phyloP scores from a whole-genome alignment of 1,140 invertebrate species.

The Trialeurodes vaporariorum region DNA sequence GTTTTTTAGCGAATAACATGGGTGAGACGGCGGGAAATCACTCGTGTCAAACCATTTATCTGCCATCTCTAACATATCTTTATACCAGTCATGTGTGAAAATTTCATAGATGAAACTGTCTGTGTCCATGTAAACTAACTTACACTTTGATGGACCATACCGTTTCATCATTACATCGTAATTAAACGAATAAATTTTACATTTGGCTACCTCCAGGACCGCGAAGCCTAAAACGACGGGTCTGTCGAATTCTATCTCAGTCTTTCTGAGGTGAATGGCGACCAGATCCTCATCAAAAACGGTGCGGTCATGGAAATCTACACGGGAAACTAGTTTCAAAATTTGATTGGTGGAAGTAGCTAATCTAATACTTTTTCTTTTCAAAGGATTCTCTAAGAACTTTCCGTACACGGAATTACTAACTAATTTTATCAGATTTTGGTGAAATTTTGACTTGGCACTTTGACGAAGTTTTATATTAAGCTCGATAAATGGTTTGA shows the following conservation, averaged over 20 bases:
- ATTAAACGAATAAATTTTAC: background rate
- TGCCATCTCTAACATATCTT: background rate
- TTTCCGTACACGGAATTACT: too few relatives aligned
- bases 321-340: background rate
- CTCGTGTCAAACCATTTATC: background rate
- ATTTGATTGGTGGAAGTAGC: background rate
- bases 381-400: too few relatives aligned
- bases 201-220: background rate
- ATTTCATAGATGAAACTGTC: slow-evolving; percentile 1
- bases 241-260: background rate
- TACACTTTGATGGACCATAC: background rate
- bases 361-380: background rate
- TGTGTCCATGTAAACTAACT: slow-evolving; percentile 2
- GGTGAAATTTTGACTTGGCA: too few relatives aligned
- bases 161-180: background rate
- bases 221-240: background rate
- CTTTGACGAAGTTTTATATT: too few relatives aligned
- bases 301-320: background rate
- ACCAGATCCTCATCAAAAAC: background rate
- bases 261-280: background rate
- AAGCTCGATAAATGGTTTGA: too few relatives aligned
- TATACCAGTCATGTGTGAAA: background rate
- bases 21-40: background rate
- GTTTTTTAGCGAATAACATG: background rate
- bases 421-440: too few relatives aligned